Evolutionary conservation across 1,140 invertebrate species (phyloP).

Genomic region (Drosophila arizonae): DNA sequence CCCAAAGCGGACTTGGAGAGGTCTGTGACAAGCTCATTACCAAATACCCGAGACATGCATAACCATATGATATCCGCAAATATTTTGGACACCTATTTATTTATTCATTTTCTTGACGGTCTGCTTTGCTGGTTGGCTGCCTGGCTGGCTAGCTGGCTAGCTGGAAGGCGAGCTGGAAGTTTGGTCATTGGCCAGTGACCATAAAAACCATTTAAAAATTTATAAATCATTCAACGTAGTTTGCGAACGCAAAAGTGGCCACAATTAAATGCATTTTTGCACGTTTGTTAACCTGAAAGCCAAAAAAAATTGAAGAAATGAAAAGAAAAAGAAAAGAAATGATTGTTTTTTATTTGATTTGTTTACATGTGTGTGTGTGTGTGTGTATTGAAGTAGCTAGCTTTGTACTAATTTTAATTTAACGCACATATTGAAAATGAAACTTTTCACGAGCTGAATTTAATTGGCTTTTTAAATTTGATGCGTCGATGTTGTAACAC

Average conservation of each 20-base stretch:
- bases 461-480: constrained; percentile 72
- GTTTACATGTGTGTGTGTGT: constrained; percentile 33
- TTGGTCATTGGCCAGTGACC: constrained; percentile 20
- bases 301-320: constrained; percentile 4
- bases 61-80: neutral
- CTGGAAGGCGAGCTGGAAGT: neutral
- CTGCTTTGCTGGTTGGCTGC: neutral
- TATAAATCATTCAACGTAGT: constrained; percentile 67
- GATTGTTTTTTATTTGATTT: constrained; percentile 29
- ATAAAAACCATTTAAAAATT: constrained; percentile 58
- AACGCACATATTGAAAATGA: constrained; percentile 78
- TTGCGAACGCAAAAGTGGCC: constrained; percentile 50
- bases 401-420: constrained; percentile 70
- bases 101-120: neutral
- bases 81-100: neutral
- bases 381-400: constrained; percentile 18
- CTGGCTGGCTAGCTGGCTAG: neutral
- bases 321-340: constrained; percentile 37
- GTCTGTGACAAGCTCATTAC: constrained; percentile 1
- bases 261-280: constrained; percentile 78
- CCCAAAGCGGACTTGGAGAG: neutral
- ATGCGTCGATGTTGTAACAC: constrained; percentile 72
- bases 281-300: constrained; percentile 49
- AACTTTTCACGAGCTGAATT: constrained; percentile 73
- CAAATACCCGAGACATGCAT: neutral